These are phyloP conservation scores for Chanos chanos DNA, from an alignment of 2,797 vertebrate species.

Conservation along the genomic window DNA sequence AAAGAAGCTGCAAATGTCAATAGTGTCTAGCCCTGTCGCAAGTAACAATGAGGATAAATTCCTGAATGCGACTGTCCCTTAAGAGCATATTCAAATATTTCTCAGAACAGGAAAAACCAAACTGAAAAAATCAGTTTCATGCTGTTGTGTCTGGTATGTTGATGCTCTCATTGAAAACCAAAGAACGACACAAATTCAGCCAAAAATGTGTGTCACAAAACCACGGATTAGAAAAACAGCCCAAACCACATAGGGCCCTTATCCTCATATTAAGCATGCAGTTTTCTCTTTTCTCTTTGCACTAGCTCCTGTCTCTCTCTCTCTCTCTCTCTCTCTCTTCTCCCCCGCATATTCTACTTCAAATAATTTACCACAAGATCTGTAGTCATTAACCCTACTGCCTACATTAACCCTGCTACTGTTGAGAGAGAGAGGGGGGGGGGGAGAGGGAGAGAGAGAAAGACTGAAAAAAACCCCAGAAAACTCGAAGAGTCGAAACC, in stretches of 20 bases:
- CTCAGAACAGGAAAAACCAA: too few relatives aligned
- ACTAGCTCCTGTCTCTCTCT: too few relatives aligned
- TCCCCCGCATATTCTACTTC: neutral
- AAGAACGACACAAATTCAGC: conserved; percentile 31
- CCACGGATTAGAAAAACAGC: conserved; percentile 50
- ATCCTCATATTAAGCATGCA: conserved; percentile 35
- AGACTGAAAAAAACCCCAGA: conserved; percentile 4
- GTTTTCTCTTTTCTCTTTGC: conserved; percentile 1
- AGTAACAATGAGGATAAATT: too few relatives aligned
- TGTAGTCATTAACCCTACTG: conserved; percentile 35
- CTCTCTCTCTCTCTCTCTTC: neutral
- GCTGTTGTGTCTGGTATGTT: conserved; percentile 9
- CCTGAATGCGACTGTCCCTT: too few relatives aligned
- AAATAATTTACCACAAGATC: conserved; percentile 32
- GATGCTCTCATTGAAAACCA: conserved; percentile 10
- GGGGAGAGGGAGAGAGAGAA: neutral
- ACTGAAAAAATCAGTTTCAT: conserved; percentile 18
- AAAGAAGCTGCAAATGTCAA: too few relatives aligned
- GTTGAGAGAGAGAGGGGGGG: conserved; percentile 7
- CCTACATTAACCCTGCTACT: conserved; percentile 34
- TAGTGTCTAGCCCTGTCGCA: too few relatives aligned
- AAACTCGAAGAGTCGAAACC: conserved; percentile 37
- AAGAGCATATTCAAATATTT: too few relatives aligned
- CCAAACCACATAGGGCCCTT: conserved; percentile 38
- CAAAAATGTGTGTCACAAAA: conserved; percentile 48